Percentiles rank a stretch among this genome's conserved stretches.
Conservation (phyloP, 2,797 vertebrate species). For the Philypnodon macrostomus region DNA sequence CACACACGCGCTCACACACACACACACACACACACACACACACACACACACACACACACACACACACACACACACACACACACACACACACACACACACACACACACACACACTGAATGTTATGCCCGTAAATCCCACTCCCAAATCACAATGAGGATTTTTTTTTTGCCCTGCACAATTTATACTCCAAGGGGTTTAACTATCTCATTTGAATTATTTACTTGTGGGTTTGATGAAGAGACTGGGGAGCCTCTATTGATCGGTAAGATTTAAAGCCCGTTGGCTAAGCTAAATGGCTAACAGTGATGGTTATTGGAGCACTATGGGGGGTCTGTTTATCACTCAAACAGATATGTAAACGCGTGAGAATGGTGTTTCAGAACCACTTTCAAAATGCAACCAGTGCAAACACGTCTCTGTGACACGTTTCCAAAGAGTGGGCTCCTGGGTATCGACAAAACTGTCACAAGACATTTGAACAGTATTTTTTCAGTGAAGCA, state of each 20-base stretch:
- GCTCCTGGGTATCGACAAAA: constrained; percentile 12
- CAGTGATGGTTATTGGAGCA: constrained; percentile 39
- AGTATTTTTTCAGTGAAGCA: constrained; percentile 18
- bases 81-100: no score
- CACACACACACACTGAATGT: constrained; percentile 31
- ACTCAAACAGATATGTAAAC: constrained; percentile 43
- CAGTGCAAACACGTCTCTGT: constrained; percentile 18
- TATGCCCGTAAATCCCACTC: constrained; percentile 47
- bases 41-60: no score
- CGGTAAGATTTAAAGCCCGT: constrained; percentile 70
- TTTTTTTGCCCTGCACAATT: constrained; percentile 52
- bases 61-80: no score
- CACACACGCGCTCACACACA: no score
- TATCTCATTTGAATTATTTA: constrained; percentile 80
- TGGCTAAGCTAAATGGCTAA: constrained; percentile 69
- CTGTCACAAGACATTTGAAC: constrained; percentile 26
- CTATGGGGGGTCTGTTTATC: constrained; percentile 52
- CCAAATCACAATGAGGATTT: constrained; percentile 54
- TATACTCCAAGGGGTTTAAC: constrained; percentile 70
- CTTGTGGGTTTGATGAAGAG: constrained; percentile 66
- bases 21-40: no score
- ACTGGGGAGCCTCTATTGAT: constrained; percentile 72
- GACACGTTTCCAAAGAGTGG: constrained; percentile 19
- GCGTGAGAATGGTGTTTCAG: constrained; percentile 11
- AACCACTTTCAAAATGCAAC: not conserved